phyloP scores from a whole-genome alignment of 2,888 invertebrate species.

The Ligdia adustata region DNA sequence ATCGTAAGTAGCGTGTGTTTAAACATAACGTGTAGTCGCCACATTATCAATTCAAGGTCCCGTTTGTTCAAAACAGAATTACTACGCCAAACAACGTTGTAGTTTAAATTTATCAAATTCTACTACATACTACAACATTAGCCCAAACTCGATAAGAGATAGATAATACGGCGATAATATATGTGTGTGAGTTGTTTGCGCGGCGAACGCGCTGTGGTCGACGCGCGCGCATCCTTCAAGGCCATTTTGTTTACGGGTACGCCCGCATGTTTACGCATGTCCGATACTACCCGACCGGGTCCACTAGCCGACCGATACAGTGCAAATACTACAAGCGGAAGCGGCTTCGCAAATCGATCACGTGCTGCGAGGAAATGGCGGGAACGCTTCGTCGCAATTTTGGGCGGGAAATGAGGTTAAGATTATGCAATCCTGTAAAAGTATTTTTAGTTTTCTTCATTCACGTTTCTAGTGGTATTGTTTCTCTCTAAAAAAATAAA shows the following conservation, averaged over 20 bases:
- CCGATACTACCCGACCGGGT: constrained; percentile 56
- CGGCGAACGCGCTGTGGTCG: constrained; percentile 48
- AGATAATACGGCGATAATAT: constrained; percentile 63
- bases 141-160: constrained; percentile 57
- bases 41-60: constrained; percentile 46
- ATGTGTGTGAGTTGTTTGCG: constrained; percentile 58
- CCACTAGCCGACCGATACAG: constrained; percentile 43
- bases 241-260: constrained; percentile 76
- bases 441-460: constrained; percentile 47
- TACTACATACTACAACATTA: constrained; percentile 41
- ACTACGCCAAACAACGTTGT: constrained; percentile 30
- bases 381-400: constrained; percentile 75
- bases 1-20: background rate
- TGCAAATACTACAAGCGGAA: constrained; percentile 36
- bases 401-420: constrained; percentile 71
- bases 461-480: constrained; percentile 31
- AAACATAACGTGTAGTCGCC: constrained; percentile 8
- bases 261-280: constrained; percentile 67
- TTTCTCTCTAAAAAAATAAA: constrained; percentile 28
- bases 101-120: constrained; percentile 42
- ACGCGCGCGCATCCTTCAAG: constrained; percentile 70
- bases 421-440: constrained; percentile 70
- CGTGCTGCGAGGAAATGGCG: constrained; percentile 69
- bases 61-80: constrained; percentile 27
- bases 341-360: constrained; percentile 55